Conservation (phyloP, 2,888 invertebrate species). For the Alcis repandata region DNA sequence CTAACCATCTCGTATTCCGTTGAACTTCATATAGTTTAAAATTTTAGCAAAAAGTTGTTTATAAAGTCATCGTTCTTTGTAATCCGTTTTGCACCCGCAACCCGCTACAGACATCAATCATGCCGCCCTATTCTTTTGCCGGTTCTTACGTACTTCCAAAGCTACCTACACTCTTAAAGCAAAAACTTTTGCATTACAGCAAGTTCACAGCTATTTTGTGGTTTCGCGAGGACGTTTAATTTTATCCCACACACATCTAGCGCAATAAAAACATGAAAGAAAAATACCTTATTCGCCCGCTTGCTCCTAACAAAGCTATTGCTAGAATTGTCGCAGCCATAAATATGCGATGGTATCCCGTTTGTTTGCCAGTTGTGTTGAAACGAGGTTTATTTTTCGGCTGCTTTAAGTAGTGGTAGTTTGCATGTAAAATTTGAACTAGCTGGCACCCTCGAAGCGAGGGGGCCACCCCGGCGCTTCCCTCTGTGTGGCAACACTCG, state of each 20-base stretch:
- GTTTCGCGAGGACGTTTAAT: conserved; percentile 8
- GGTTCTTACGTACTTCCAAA: no score
- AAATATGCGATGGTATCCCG: conserved; percentile 43
- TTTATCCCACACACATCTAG: conserved; percentile 9
- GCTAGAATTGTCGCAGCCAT: conserved; percentile 45
- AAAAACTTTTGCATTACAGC: conserved; percentile 9
- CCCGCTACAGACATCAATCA: conserved; percentile 26
- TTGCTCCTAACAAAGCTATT: conserved; percentile 44
- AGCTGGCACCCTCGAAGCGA: conserved; percentile 67
- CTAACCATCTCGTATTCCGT: conserved; percentile 49
- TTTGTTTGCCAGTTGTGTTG: conserved; percentile 40
- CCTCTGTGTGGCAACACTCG: conserved; percentile 69
- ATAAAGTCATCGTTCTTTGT: conserved; percentile 26
- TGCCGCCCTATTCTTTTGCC: conserved; percentile 7
- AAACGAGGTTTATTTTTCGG: conserved; percentile 46
- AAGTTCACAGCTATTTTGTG: conserved; percentile 13
- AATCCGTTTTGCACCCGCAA: conserved; percentile 20
- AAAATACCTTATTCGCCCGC: conserved; percentile 47
- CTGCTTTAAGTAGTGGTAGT: conserved; percentile 49
- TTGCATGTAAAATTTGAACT: conserved; percentile 73
- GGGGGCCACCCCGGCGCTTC: conserved; percentile 66
- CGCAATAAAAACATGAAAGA: conserved; percentile 40
- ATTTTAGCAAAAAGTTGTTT: conserved; percentile 47
- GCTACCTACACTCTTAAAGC: conserved; percentile 4
- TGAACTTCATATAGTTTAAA: conserved; percentile 49